phyloP scores from a whole-genome alignment of 2,888 invertebrate species.

The Slavum lentiscoides region DNA sequence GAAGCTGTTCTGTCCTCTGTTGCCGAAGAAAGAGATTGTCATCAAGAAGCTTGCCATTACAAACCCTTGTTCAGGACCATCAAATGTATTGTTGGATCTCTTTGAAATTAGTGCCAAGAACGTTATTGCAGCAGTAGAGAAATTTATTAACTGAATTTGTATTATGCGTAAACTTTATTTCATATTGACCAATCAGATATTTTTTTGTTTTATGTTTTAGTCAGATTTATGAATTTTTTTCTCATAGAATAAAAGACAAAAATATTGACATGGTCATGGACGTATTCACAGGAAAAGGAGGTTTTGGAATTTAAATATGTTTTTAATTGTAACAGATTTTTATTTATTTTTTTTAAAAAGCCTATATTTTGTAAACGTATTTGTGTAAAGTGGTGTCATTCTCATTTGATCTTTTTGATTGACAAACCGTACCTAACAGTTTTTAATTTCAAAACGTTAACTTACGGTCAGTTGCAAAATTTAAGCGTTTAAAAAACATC shows the following conservation, averaged over 20 bases:
- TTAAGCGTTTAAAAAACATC: no score
- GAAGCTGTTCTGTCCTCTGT: slow-evolving; percentile 89
- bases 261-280: no score
- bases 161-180: not conserved
- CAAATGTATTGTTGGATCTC: slow-evolving; percentile 79
- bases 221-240: not conserved
- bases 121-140: slow-evolving; percentile 63
- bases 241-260: not conserved
- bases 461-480: no score
- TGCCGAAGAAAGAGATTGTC: slow-evolving; percentile 70
- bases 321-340: no score
- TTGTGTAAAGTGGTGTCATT: no score
- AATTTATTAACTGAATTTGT: slow-evolving; percentile 26
- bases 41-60: slow-evolving; percentile 80
- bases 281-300: no score
- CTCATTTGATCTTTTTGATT: no score
- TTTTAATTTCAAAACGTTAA: no score
- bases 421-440: no score
- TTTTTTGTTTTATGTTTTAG: not conserved
- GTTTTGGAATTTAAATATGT: no score
- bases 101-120: slow-evolving; percentile 86
- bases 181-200: not conserved
- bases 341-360: no score
- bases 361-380: no score
- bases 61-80: slow-evolving; percentile 92